Evolutionary conservation across 2,797 vertebrate genomes (phyloP).

Genomic region (Prunella strophiata): DNA sequence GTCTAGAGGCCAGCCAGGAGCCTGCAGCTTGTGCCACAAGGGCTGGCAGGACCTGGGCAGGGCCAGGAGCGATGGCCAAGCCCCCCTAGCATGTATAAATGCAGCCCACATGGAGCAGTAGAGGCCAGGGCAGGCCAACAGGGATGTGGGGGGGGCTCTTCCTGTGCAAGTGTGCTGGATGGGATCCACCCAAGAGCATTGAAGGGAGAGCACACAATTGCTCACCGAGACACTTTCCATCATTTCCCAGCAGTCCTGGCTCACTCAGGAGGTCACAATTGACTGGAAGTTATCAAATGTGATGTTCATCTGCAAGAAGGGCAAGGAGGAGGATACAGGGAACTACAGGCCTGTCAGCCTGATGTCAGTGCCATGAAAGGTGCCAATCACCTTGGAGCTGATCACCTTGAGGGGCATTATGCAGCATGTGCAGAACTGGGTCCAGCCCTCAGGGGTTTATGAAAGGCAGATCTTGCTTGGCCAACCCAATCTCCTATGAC

Average conservation of each 20-base stretch:
- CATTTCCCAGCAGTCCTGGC: background rate
- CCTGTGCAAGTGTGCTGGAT: accelerated
- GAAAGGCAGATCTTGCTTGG: background rate
- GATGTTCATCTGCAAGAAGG: background rate
- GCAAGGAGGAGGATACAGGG: background rate
- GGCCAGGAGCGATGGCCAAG: background rate
- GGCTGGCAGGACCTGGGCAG: background rate
- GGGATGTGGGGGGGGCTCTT: background rate
- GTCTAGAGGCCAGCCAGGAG: background rate
- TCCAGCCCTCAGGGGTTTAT: background rate
- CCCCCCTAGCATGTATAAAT: background rate
- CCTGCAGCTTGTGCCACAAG: background rate
- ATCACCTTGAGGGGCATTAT: background rate
- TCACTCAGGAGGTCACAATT: background rate
- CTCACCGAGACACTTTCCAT: background rate
- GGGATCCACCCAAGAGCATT: background rate
- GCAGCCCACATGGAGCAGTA: background rate
- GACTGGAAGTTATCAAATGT: background rate
- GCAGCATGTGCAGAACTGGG: accelerated
- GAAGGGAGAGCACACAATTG: accelerated
- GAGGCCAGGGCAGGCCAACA: background rate
- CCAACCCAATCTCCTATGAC: background rate
- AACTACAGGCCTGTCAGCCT: background rate
- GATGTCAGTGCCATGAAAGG: background rate
- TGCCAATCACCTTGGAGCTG: background rate